Conservation (phyloP, 2,888 invertebrate species). For the Philopedon plagiatum region DNA sequence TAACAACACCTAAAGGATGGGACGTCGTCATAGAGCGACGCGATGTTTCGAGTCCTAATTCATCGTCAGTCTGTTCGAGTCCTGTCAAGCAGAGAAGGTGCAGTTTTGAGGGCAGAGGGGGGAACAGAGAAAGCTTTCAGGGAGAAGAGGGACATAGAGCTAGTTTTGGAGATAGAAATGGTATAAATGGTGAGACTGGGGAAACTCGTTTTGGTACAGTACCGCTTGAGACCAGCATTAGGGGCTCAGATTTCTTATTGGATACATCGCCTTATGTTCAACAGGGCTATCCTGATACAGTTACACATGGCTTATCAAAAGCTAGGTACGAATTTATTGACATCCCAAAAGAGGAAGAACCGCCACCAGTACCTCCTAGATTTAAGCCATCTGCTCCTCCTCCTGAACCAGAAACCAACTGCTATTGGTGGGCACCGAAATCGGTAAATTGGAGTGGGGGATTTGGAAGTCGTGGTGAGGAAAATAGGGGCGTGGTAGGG, state of each 20-base stretch:
- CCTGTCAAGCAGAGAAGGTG: conserved; percentile 48
- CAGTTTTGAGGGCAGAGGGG: conserved; percentile 47
- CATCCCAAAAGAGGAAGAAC: conserved; percentile 32
- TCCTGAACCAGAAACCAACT: conserved; percentile 57
- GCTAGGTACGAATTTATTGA: neutral
- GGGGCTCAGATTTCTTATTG: neutral
- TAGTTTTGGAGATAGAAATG: neutral
- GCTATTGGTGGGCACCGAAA: conserved; percentile 50
- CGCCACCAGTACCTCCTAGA: conserved; percentile 54
- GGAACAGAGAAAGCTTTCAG: neutral
- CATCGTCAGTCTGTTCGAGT: conserved; percentile 34
- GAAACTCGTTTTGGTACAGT: neutral
- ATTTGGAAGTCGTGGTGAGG: neutral
- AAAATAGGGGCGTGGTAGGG: neutral
- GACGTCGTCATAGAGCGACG: conserved; percentile 64
- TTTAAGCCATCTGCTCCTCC: conserved; percentile 65
- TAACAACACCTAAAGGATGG: conserved; percentile 61
- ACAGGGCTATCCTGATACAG: neutral
- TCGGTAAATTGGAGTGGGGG: neutral
- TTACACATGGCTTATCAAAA: neutral
- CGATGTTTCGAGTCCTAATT: conserved; percentile 36
- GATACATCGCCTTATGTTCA: neutral
- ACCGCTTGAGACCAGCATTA: neutral
- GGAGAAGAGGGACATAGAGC: neutral
- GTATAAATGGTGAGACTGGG: neutral